Evolutionary conservation across 2,113 vertebrate species (phyloP).

Genomic region (Rhynchomys soricoides): DNA sequence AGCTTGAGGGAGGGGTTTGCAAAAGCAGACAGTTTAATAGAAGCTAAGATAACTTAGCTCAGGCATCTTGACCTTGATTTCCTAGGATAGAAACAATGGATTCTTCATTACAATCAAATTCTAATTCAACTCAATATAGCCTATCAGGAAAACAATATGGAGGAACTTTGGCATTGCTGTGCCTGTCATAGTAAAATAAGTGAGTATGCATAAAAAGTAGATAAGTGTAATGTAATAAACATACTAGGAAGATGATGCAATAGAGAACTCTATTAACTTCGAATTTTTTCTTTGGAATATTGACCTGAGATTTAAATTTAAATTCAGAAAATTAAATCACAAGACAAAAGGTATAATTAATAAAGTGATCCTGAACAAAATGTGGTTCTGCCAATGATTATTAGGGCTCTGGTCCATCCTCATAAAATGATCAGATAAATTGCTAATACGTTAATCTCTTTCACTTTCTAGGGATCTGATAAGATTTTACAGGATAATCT

Average conservation of each 20-base stretch:
- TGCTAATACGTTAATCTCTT: not conserved
- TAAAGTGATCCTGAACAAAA: not conserved
- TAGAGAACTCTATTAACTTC: not conserved
- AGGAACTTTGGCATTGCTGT: not conserved
- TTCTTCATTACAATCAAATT: not conserved
- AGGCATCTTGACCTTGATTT: not conserved
- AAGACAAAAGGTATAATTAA: not conserved
- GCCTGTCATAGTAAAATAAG: not conserved
- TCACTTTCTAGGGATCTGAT: no score
- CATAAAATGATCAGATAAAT: not conserved
- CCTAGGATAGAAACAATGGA: no score
- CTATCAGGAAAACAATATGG: not conserved
- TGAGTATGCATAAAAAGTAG: not conserved
- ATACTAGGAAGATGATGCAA: not conserved
- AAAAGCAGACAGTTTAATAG: not conserved
- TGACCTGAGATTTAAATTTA: not conserved
- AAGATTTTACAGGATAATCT: not conserved
- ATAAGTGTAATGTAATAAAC: not conserved
- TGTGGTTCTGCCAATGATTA: not conserved
- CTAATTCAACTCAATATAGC: not conserved
- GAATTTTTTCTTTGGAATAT: not conserved
- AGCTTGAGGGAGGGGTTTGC: accelerated
- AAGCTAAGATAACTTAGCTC: not conserved
- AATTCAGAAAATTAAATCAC: no score
- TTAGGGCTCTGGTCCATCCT: not conserved